Percentiles rank a stretch among this genome's conserved stretches.
Conservation (phyloP, 2,888 invertebrate genomes). For the Plebejus melissa region DNA sequence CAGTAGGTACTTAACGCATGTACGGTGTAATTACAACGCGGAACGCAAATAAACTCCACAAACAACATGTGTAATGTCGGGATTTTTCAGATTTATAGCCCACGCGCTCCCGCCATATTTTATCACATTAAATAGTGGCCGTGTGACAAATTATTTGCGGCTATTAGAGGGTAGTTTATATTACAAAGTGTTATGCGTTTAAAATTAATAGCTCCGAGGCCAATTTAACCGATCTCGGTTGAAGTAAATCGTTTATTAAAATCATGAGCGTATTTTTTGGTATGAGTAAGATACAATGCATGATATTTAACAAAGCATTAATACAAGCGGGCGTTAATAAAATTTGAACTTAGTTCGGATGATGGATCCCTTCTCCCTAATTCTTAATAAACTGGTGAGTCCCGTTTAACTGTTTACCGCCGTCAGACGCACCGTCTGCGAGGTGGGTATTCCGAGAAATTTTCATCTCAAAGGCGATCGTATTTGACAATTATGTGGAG, state of each 20-base stretch:
- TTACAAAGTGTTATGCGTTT: not conserved
- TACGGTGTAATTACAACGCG: not conserved
- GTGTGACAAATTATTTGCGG: constrained; percentile 2
- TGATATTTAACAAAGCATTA: too few species aligned
- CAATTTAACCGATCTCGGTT: not conserved
- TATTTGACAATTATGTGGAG: constrained; percentile 5
- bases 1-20: not conserved
- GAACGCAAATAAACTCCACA: constrained; percentile 4
- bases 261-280: not conserved
- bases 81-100: constrained; percentile 17
- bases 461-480: constrained; percentile 3
- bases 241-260: not conserved
- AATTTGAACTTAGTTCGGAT: not conserved
- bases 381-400: not conserved
- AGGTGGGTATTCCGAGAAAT: constrained; percentile 9
- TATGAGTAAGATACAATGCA: too few species aligned
- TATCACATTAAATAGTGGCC: not conserved
- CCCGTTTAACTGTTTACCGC: too few species aligned
- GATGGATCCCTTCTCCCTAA: not conserved
- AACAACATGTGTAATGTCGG: constrained; percentile 20
- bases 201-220: not conserved
- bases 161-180: constrained; percentile 2
- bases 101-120: not conserved
- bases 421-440: not conserved
- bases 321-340: too few species aligned